A percentile compares a stretch with the other conserved stretches of the same genome.
These are phyloP conservation scores for Tretioscincus oriximinensis DNA, from an alignment of 2,113 vertebrate species.

Conservation along the genomic window DNA sequence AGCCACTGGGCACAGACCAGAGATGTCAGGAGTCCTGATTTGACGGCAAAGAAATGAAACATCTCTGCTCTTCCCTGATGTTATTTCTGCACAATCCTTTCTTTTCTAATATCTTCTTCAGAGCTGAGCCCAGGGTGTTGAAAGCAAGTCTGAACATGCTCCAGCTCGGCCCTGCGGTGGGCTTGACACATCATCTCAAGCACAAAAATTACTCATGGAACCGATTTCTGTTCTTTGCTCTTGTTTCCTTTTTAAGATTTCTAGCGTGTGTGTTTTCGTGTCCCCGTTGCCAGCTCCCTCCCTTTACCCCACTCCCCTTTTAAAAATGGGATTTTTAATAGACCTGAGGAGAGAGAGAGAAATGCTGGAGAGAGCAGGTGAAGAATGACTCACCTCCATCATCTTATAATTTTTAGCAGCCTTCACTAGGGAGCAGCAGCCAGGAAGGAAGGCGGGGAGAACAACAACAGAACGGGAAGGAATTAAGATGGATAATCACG, in stretches of 20 bases:
- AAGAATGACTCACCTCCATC: slow-evolving; percentile 2
- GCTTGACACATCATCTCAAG: not conserved
- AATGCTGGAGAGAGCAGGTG: not conserved
- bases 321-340: not conserved
- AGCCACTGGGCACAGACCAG: too few relatives aligned
- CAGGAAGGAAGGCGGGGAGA: too few relatives aligned
- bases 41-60: too few relatives aligned
- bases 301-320: too few relatives aligned
- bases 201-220: not conserved
- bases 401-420: not conserved
- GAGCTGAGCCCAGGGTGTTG: not conserved
- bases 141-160: not conserved
- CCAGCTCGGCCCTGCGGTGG: not conserved
- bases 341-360: not conserved
- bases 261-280: not conserved
- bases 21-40: too few relatives aligned
- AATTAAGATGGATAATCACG: not conserved
- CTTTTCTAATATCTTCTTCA: not conserved
- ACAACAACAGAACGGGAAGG: not conserved
- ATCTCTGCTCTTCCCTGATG: too few relatives aligned
- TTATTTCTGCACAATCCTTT: too few relatives aligned
- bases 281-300: too few relatives aligned
- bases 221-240: not conserved
- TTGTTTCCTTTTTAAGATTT: not conserved
- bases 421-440: not conserved